Conservation (phyloP, 1,140 invertebrate genomes). For the Chrysopa pallens region DNA sequence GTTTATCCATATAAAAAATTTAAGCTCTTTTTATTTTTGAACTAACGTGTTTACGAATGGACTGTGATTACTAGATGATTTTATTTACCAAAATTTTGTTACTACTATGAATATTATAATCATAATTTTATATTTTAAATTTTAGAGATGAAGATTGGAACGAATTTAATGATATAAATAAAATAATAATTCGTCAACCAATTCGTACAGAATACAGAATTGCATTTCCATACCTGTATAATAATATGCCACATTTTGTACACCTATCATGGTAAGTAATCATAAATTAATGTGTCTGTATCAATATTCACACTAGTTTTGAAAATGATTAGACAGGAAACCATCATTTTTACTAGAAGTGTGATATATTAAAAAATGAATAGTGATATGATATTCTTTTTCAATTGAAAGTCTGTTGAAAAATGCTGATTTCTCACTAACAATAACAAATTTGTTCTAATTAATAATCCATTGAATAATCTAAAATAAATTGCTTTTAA, state of each 20-base stretch:
- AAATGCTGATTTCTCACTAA: slow-evolving; percentile 28
- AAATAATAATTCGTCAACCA: slow-evolving; percentile 97
- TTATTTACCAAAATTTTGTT: no score
- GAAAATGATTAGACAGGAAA: slow-evolving; percentile 13
- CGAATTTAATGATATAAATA: slow-evolving; percentile 99
- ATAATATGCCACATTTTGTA: slow-evolving; percentile 93
- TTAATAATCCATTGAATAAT: no score
- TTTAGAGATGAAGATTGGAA: slow-evolving; percentile 98
- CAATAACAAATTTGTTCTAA: slow-evolving; percentile 9
- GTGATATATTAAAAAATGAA: slow-evolving; percentile 27
- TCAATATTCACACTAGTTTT: slow-evolving; percentile 23
- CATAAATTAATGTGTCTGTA: slow-evolving; percentile 3
- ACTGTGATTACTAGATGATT: no score
- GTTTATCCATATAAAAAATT: no score
- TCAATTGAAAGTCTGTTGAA: slow-evolving; percentile 20
- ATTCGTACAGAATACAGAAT: slow-evolving; percentile 98
- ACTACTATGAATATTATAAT: no score
- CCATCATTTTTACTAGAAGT: slow-evolving; percentile 21
- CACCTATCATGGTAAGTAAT: slow-evolving; percentile 76
- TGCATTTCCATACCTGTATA: slow-evolving; percentile 98
- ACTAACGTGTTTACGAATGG: no score
- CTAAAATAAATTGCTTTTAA: no score
- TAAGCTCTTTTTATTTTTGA: no score
- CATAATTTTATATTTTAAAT: slow-evolving; percentile 9
- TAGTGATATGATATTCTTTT: slow-evolving; percentile 23